Evolutionary conservation across 30 jellyfish, hydroid and myxozoan genomes (phyloP).

Genomic region (Catostylus mosaicus): DNA sequence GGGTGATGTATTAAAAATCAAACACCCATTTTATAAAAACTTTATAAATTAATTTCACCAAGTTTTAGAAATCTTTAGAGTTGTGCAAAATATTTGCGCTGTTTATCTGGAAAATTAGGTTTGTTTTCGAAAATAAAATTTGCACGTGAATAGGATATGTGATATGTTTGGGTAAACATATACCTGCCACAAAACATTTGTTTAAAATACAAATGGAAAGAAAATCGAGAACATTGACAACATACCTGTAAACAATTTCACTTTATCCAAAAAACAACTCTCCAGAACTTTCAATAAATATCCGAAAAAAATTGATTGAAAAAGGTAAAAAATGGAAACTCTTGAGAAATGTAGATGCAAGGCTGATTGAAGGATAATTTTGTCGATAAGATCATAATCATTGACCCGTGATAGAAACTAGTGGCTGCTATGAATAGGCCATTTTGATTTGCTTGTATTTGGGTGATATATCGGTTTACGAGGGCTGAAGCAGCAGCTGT

Average conservation of each 20-base stretch:
- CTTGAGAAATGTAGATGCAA: not conserved
- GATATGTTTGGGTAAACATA: constrained; percentile 29
- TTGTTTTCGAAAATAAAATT: not conserved
- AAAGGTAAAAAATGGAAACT: too few relatives aligned
- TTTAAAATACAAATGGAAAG: not conserved
- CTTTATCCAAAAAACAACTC: too few relatives aligned
- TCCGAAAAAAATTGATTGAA: not conserved
- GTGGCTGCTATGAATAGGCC: constrained; percentile 28
- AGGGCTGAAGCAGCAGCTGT: constrained; percentile 3
- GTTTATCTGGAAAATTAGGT: not conserved
- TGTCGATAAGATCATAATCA: constrained; percentile 35
- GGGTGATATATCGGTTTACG: not conserved
- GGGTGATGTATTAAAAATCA: too few relatives aligned
- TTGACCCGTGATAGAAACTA: constrained; percentile 59
- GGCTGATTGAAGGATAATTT: not conserved
- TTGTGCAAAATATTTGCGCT: too few relatives aligned
- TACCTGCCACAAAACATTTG: constrained; percentile 35
- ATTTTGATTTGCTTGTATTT: not conserved
- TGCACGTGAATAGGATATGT: not conserved
- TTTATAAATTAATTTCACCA: too few relatives aligned
- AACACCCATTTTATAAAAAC: too few relatives aligned
- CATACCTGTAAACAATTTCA: not conserved
- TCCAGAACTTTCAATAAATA: too few relatives aligned
- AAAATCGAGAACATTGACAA: not conserved
- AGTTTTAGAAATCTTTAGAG: too few relatives aligned